Evolutionary conservation across 2,797 vertebrate species (phyloP).

Genomic region (Falco rusticolus): DNA sequence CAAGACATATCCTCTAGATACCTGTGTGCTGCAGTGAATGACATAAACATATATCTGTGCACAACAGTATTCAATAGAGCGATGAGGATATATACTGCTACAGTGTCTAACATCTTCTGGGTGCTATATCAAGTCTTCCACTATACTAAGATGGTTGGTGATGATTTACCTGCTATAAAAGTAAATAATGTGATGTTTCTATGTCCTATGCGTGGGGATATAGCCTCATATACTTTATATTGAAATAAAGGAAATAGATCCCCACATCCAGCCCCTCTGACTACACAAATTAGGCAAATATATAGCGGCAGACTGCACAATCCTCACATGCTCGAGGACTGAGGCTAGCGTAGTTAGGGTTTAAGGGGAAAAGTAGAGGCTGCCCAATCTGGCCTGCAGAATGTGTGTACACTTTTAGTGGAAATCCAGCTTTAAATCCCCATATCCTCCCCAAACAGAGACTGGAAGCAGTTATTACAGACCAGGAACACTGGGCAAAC

Average conservation of each 20-base stretch:
- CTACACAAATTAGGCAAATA: neutral
- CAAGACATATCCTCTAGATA: neutral
- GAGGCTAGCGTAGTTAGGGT: neutral
- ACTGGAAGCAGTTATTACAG: neutral
- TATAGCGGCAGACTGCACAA: neutral
- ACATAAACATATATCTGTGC: neutral
- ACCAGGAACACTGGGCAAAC: neutral
- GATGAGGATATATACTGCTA: neutral
- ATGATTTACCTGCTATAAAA: neutral
- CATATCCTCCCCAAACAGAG: neutral
- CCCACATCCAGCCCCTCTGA: neutral
- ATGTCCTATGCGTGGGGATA: neutral
- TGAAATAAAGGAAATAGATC: neutral
- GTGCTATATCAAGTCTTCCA: neutral
- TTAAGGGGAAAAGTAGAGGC: neutral
- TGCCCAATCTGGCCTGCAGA: neutral
- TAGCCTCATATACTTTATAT: neutral
- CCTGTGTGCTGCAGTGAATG: neutral
- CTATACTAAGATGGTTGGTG: neutral
- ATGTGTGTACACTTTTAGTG: neutral
- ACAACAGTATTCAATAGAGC: neutral
- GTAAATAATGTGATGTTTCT: neutral
- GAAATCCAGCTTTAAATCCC: neutral
- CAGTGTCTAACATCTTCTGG: neutral
- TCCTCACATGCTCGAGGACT: neutral